A percentile compares a stretch with the other conserved stretches of the same genome.
Evolutionary conservation across 2,888 invertebrate species (phyloP).

Genomic region (Stenichneumon culpator): DNA sequence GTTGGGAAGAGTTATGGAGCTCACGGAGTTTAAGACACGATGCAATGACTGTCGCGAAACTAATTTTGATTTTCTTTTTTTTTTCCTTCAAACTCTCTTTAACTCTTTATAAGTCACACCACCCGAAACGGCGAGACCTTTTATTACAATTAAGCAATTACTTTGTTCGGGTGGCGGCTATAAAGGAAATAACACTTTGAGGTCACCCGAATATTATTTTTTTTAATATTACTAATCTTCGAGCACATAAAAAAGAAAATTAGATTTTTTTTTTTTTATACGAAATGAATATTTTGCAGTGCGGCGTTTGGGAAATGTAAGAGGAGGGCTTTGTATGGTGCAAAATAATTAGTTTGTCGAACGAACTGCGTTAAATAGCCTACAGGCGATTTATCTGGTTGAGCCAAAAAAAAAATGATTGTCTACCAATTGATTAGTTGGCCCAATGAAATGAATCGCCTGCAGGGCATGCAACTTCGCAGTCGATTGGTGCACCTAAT

Average conservation of each 20-base stretch:
- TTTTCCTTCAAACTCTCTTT: not conserved
- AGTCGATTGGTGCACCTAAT: not conserved
- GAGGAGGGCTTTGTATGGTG: not conserved
- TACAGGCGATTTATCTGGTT: not conserved
- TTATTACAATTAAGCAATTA: too few species aligned
- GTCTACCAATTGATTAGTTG: not conserved
- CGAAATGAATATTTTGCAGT: too few species aligned
- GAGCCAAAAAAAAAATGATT: not conserved
- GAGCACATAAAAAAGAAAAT: too few species aligned
- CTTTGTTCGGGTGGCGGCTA: too few species aligned
- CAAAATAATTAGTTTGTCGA: not conserved
- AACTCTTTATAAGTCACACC: too few species aligned
- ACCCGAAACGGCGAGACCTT: too few species aligned
- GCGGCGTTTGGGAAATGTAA: not conserved
- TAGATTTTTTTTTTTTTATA: too few species aligned
- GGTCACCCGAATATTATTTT: too few species aligned
- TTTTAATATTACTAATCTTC: too few species aligned
- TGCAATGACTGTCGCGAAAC: not conserved
- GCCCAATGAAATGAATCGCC: not conserved
- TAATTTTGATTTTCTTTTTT: not conserved
- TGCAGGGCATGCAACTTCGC: not conserved
- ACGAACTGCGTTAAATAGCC: not conserved
- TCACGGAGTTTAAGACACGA: not conserved
- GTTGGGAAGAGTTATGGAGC: too few species aligned
- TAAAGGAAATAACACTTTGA: too few species aligned